These are phyloP conservation scores for Dioctria linearis DNA, from an alignment of 2,888 invertebrate genomes.

Conservation along the genomic window DNA sequence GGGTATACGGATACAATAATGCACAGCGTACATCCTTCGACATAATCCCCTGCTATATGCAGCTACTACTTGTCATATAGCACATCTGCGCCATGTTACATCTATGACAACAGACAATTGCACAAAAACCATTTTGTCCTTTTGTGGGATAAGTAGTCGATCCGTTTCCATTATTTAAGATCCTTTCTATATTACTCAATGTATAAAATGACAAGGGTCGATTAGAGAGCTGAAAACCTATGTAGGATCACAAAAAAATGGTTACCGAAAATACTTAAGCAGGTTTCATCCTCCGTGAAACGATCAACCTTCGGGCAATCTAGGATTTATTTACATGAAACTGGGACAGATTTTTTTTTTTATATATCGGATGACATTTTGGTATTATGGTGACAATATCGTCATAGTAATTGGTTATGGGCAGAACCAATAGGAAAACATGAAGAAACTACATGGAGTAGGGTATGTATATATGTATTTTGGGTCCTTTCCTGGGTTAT, in stretches of 20 bases:
- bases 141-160: conserved; percentile 49
- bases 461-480: no score
- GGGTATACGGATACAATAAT: background rate
- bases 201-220: background rate
- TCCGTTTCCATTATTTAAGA: conserved; percentile 41
- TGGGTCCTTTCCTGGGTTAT: no score
- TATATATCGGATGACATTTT: background rate
- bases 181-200: background rate
- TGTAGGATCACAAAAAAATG: background rate
- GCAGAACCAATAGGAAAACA: background rate
- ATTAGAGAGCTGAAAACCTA: background rate
- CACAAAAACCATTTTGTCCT: conserved; percentile 35
- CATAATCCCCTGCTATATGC: background rate
- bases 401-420: background rate
- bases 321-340: background rate
- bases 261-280: background rate
- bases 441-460: no score
- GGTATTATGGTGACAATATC: background rate
- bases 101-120: conserved; percentile 5
- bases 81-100: conserved; percentile 53
- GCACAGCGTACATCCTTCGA: background rate
- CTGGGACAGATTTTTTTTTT: background rate
- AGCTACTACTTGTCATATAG: conserved; percentile 7
- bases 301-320: background rate
- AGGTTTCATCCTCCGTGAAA: background rate